Evolutionary conservation across 2,797 vertebrate species (phyloP), one percentile per base, ranked within the genome.

Genomic region (Gymnodraco acuticeps): DNA sequence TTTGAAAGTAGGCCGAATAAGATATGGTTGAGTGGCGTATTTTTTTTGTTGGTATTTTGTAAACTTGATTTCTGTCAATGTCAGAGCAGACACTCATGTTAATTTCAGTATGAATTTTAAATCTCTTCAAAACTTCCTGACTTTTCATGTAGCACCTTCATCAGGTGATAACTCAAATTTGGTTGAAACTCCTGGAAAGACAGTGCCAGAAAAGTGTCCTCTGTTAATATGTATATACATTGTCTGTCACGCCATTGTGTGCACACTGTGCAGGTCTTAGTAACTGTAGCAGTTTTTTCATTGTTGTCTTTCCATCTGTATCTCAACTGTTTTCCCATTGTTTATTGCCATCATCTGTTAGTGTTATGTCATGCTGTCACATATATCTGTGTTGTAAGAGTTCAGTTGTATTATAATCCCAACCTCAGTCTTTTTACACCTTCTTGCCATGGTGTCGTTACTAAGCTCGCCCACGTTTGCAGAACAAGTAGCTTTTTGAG

Each of bases 311-410:
- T 56, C 72, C 55, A 16, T 38, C 73, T 75, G 58, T 80, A 83
- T 84, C 83, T 81, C 78, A 81, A 76, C 85, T 76, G 64, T 80
- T 73, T 86, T 65, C 75, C 74, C 16, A 27, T 67, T 48, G 60
- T 83, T 86, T 86, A 81, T 79, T 89, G 80, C 78, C 76, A 54
- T 80, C 76, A 70, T 89, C 74, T 85, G 73, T 86, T 82, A 70
- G 70, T 62, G 78, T 89, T 81, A 82, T 56, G 63, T 82, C 87
- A 75, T 63, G 53, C 77, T 89, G 86, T 84, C 84, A 80, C 75
- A 83, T 83, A 86, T 80, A 80, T 82, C 75, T 17, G 5, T 51
- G 55, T 46, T 68, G 72, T 78, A 72, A 8, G 15, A 75, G 73
- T 27, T 27, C 27, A 27, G 27, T 82, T 85, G 85, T 70, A 75